Evolutionary conservation across 1,140 invertebrate species (phyloP).

Genomic region (Solen grandis): DNA sequence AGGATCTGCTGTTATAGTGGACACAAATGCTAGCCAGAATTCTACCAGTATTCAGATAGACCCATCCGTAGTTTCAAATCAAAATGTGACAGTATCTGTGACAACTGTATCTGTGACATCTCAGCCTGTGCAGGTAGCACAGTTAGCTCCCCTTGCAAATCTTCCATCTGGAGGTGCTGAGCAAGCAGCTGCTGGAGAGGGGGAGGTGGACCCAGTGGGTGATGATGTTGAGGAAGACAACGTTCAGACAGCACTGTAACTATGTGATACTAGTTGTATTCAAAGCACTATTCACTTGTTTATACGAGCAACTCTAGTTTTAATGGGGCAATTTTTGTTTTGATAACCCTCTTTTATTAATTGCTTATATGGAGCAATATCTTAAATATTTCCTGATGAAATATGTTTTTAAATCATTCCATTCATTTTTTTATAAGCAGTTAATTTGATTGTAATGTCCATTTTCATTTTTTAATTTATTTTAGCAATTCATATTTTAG

Average conservation of each 20-base stretch:
- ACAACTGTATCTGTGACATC: conserved; percentile 53
- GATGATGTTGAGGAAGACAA: background rate
- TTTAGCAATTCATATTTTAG: too few relatives aligned
- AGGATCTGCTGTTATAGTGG: conserved; percentile 52
- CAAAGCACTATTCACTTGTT: too few relatives aligned
- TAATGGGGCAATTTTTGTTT: too few relatives aligned
- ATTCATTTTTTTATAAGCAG: too few relatives aligned
- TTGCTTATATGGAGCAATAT: too few relatives aligned
- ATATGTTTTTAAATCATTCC: too few relatives aligned
- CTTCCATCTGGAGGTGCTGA: background rate
- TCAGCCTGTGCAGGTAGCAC: background rate
- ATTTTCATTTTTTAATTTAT: too few relatives aligned
- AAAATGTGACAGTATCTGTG: conserved; percentile 53
- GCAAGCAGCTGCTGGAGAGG: background rate
- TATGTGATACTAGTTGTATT: too few relatives aligned
- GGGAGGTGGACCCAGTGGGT: background rate
- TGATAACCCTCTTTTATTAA: too few relatives aligned
- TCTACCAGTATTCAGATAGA: conserved; percentile 46
- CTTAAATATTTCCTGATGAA: too few relatives aligned
- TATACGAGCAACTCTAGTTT: too few relatives aligned
- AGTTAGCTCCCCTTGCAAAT: background rate
- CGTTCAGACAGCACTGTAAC: background rate
- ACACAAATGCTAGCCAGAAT: conserved; percentile 32
- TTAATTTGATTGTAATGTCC: too few relatives aligned
- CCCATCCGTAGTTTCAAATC: conserved; percentile 38